Conservation (phyloP, 2,113 vertebrate species). For the Saimiri boliviensis region DNA sequence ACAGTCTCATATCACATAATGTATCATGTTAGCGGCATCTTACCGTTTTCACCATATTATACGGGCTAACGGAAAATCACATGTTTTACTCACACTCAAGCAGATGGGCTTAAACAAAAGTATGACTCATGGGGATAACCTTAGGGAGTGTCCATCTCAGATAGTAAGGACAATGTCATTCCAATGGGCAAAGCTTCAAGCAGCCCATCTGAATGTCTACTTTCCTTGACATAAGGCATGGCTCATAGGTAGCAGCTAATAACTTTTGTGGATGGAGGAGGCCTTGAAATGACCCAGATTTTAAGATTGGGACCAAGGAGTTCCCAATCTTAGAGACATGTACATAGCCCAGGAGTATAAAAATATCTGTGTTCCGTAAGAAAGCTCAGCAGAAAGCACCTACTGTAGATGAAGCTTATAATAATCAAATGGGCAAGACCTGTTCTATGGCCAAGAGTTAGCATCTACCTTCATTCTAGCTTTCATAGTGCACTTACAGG, state of each 20-base stretch:
- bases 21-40: neutral
- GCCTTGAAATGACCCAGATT: neutral
- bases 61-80: neutral
- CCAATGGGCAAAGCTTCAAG: neutral
- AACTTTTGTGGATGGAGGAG: neutral
- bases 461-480: fast-evolving
- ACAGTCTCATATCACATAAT: neutral
- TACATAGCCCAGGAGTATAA: neutral
- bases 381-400: neutral
- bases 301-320: neutral
- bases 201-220: neutral
- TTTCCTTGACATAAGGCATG: neutral
- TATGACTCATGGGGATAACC: fast-evolving
- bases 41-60: neutral
- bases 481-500: neutral
- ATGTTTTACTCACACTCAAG: neutral
- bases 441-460: fast-evolving
- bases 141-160: neutral
- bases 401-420: neutral
- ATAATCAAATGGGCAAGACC: no score
- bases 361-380: neutral
- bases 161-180: no score
- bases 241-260: neutral
- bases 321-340: neutral
- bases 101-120: neutral